Percentiles rank a stretch among this genome's conserved stretches.
These are phyloP conservation scores for Hippocampus comes DNA, from an alignment of 2,113 vertebrate genomes.

Conservation along the genomic window DNA sequence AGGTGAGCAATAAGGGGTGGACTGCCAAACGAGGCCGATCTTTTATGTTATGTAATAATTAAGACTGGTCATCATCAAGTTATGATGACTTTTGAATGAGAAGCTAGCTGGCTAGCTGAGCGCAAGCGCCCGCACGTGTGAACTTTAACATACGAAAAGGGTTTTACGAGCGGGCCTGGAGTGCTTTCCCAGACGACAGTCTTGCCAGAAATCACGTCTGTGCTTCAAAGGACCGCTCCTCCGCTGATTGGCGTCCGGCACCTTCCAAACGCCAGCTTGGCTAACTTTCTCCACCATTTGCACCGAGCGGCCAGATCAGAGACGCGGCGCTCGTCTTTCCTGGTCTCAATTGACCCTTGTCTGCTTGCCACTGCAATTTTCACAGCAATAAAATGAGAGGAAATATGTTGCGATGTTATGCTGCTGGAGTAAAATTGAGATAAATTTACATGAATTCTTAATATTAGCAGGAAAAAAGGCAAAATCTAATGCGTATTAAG, in stretches of 20 bases:
- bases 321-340: neutral
- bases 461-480: no score
- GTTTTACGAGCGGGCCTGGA: slow-evolving; percentile 54
- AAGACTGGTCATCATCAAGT: neutral
- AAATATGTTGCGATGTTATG: neutral
- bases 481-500: no score
- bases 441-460: no score
- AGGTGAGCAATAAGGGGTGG: slow-evolving; percentile 46
- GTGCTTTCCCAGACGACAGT: slow-evolving; percentile 60
- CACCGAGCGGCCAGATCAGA: neutral
- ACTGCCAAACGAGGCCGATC: neutral
- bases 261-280: neutral
- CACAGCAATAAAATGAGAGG: neutral
- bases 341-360: neutral
- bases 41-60: neutral
- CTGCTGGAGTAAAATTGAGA: no score
- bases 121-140: slow-evolving; percentile 21
- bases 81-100: neutral
- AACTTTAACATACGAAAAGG: slow-evolving; percentile 55
- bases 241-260: neutral
- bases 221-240: slow-evolving; percentile 52
- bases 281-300: neutral
- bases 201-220: slow-evolving; percentile 59
- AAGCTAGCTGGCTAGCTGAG: neutral
- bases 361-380: neutral